Conservation (phyloP, 1,140 invertebrate species). For the Carcinoscorpius rotundicauda region DNA sequence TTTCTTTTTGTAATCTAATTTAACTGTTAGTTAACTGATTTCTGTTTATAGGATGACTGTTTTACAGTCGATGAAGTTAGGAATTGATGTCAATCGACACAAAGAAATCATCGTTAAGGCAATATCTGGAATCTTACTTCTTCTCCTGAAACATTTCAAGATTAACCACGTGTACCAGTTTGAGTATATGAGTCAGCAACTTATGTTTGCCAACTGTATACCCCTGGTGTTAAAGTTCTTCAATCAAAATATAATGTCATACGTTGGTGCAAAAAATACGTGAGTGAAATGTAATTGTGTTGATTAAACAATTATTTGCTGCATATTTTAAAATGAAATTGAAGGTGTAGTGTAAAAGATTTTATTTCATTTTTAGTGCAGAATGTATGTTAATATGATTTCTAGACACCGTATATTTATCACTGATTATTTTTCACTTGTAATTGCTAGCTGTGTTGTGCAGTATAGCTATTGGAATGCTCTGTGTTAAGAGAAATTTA, state of each 20-base stretch:
- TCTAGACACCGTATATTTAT: too few relatives aligned
- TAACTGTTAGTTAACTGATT: not conserved
- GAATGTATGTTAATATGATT: not conserved
- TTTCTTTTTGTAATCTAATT: conserved; percentile 2
- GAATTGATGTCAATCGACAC: conserved; percentile 94
- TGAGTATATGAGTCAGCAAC: conserved; percentile 97
- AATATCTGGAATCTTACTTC: conserved; percentile 81
- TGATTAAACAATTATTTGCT: too few relatives aligned
- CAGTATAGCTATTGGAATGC: too few relatives aligned
- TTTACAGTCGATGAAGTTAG: conserved; percentile 90
- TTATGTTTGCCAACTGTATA: conserved; percentile 99
- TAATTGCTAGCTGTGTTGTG: too few relatives aligned
- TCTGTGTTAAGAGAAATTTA: too few relatives aligned
- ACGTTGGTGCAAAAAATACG: conserved; percentile 88
- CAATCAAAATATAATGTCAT: conserved; percentile 94
- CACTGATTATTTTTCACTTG: not conserved
- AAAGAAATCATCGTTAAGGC: conserved; percentile 99
- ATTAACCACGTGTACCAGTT: conserved; percentile 99
- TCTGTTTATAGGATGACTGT: conserved; percentile 61
- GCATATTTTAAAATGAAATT: too few relatives aligned
- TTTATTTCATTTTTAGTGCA: not conserved
- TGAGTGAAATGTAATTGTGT: not conserved
- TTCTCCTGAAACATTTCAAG: conserved; percentile 96
- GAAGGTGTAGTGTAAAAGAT: too few relatives aligned
- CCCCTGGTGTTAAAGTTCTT: conserved; percentile 97